Percentiles rank a stretch among this genome's conserved stretches.
Conservation (phyloP, 2,113 vertebrate species). For the Syngnathus typhle region DNA sequence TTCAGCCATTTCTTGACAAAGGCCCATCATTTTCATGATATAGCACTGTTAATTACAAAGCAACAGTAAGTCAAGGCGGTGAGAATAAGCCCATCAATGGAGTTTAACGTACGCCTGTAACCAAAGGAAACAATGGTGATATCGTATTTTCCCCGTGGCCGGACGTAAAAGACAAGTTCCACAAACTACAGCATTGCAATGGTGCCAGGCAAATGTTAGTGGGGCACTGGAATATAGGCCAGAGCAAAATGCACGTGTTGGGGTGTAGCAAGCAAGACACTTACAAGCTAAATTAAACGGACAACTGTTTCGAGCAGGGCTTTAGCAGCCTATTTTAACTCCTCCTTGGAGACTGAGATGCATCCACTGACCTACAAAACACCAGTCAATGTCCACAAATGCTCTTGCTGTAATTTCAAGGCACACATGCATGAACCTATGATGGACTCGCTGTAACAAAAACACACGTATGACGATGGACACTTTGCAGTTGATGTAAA, state of each 20-base stretch:
- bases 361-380: slow-evolving; percentile 34
- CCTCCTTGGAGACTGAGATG: slow-evolving; percentile 46
- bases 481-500: slow-evolving; percentile 32
- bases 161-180: neutral
- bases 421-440: slow-evolving; percentile 31
- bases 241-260: slow-evolving; percentile 26
- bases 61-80: neutral
- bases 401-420: slow-evolving; percentile 48
- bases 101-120: neutral
- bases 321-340: slow-evolving; percentile 55
- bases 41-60: neutral
- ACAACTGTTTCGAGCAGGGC: slow-evolving; percentile 59
- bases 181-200: slow-evolving; percentile 12
- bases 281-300: slow-evolving; percentile 64
- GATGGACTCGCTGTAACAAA: slow-evolving; percentile 22
- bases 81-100: slow-evolving; percentile 1
- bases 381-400: slow-evolving; percentile 53
- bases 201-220: slow-evolving; percentile 47
- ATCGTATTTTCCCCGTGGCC: too few relatives aligned
- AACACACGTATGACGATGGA: slow-evolving; percentile 21
- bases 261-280: slow-evolving; percentile 33
- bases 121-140: neutral
- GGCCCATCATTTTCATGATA: neutral
- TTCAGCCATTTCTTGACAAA: neutral
- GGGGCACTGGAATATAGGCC: slow-evolving; percentile 50